Conservation (phyloP, 2,113 vertebrate genomes). For the Fulmarus glacialis region DNA sequence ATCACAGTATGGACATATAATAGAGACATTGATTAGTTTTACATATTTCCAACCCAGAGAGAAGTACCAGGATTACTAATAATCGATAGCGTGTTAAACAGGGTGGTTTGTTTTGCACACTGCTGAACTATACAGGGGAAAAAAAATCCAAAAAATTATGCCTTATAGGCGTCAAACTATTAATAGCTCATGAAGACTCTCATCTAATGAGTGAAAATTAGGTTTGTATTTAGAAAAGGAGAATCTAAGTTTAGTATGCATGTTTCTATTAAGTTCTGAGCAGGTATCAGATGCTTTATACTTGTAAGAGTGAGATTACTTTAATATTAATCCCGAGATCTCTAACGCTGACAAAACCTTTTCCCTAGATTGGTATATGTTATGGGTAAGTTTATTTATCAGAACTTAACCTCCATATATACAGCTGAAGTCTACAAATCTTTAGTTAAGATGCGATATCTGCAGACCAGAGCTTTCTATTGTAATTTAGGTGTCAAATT, state of each 20-base stretch:
- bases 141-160: accelerated
- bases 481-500: background rate
- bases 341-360: background rate
- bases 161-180: background rate
- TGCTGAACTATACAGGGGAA: background rate
- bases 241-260: background rate
- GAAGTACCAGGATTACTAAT: background rate
- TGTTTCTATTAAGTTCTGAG: background rate
- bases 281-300: background rate
- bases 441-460: background rate
- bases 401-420: background rate
- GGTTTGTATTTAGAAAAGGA: background rate
- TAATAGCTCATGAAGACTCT: background rate
- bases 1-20: background rate
- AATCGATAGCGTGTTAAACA: background rate
- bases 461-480: background rate
- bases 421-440: background rate
- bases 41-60: background rate
- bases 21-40: background rate
- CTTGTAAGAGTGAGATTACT: background rate
- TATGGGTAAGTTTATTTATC: background rate
- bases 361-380: background rate
- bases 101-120: background rate
- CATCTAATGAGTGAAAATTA: background rate
- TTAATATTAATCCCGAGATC: background rate